These are phyloP conservation scores for Latheticus oryzae DNA, from an alignment of 2,888 invertebrate species.

Conservation along the genomic window DNA sequence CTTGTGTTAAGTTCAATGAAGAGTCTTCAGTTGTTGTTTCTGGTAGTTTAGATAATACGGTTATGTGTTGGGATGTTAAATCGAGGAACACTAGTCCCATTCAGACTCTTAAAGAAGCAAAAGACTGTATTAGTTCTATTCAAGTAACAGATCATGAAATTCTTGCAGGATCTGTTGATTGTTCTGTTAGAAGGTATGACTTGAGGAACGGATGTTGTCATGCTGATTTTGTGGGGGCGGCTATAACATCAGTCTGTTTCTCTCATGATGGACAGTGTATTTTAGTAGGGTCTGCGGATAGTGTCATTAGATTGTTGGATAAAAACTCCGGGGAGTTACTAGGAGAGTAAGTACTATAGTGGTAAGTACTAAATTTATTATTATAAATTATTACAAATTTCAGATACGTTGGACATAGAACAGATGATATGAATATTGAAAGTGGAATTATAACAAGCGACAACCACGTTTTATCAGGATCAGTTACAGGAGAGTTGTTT, in stretches of 20 bases:
- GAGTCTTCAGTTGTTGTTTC: slow-evolving; percentile 93
- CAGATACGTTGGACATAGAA: slow-evolving; percentile 85
- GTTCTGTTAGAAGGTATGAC: slow-evolving; percentile 89
- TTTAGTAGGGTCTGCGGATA: slow-evolving; percentile 86
- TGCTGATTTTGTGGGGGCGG: slow-evolving; percentile 85
- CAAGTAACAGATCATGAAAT: slow-evolving; percentile 91
- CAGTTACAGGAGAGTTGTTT: slow-evolving; percentile 86
- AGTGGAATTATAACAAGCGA: slow-evolving; percentile 87
- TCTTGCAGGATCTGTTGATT: slow-evolving; percentile 89
- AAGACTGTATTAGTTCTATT: slow-evolving; percentile 86
- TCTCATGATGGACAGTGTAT: slow-evolving; percentile 95
- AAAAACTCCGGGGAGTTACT: slow-evolving; percentile 84
- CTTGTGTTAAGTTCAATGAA: slow-evolving; percentile 92
- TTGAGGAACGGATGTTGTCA: slow-evolving; percentile 86
- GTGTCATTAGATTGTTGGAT: slow-evolving; percentile 86
- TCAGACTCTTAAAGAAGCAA: slow-evolving; percentile 90
- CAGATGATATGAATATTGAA: slow-evolving; percentile 87
- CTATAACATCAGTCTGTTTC: slow-evolving; percentile 85
- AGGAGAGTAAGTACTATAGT: slow-evolving; percentile 73
- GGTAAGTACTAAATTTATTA: too few relatives aligned
- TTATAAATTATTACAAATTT: too few relatives aligned
- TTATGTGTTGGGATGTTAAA: slow-evolving; percentile 91
- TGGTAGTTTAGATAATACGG: slow-evolving; percentile 92
- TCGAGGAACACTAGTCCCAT: slow-evolving; percentile 78
- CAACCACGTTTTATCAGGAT: slow-evolving; percentile 89